Percentiles rank a stretch among this genome's conserved stretches.
Conservation (phyloP, 2,888 invertebrate genomes). For the Synergus japonicus region DNA sequence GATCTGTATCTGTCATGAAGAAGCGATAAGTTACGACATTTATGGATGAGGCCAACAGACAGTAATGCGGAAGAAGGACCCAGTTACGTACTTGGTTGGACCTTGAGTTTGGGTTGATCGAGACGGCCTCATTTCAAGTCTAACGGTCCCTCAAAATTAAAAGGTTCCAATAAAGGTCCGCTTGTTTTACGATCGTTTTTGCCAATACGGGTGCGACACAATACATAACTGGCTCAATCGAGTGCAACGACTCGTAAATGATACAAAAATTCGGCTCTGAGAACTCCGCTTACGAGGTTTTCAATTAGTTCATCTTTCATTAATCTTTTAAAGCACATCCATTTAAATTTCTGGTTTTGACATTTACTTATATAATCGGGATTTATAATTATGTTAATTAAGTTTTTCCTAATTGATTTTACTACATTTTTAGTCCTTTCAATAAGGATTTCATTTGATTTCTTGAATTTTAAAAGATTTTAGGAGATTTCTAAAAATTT, state of each 20-base stretch:
- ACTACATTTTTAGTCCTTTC: too few species aligned
- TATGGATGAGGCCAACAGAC: slow-evolving; percentile 1
- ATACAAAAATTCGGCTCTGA: neutral
- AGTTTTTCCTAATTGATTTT: too few species aligned
- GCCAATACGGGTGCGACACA: neutral
- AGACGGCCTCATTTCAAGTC: neutral
- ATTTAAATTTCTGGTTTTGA: too few species aligned
- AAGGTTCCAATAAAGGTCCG: slow-evolving; percentile 20
- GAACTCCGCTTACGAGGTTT: neutral
- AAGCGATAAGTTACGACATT: neutral
- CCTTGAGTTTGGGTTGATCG: neutral
- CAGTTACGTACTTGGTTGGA: neutral
- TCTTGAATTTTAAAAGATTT: too few species aligned
- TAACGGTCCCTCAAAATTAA: slow-evolving; percentile 35
- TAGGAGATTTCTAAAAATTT: too few species aligned
- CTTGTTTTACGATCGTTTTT: slow-evolving; percentile 13
- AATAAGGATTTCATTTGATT: too few species aligned
- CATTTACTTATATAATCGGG: too few species aligned
- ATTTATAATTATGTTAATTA: too few species aligned
- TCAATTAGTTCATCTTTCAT: too few species aligned
- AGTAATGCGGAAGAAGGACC: slow-evolving; percentile 24
- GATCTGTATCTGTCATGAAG: too few species aligned
- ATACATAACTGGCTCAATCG: slow-evolving; percentile 7
- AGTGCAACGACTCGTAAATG: slow-evolving; percentile 25
- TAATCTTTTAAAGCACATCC: too few species aligned